Evolutionary conservation across 2,888 invertebrate species (phyloP).

Genomic region (Cheilosia pagana): DNA sequence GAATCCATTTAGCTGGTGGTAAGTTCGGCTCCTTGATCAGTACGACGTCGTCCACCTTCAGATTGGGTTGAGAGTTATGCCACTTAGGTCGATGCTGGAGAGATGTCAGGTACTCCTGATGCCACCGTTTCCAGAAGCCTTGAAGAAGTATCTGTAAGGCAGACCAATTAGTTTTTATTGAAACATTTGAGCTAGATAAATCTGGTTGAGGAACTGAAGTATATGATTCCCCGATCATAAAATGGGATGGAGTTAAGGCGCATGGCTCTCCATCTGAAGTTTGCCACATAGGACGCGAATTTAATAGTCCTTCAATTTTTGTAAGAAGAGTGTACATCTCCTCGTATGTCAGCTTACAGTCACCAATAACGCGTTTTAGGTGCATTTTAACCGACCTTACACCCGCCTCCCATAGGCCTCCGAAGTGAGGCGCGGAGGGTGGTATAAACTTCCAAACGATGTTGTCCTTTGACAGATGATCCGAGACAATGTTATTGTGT

Average conservation of each 20-base stretch:
- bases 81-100: slow-evolving; percentile 3
- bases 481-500: not conserved
- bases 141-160: slow-evolving; percentile 7
- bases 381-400: not conserved
- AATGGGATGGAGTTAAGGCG: slow-evolving; percentile 22
- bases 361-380: not conserved
- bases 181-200: not conserved
- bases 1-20: slow-evolving; percentile 16
- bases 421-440: slow-evolving; percentile 24
- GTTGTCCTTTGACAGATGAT: slow-evolving; percentile 1
- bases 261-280: slow-evolving; percentile 6
- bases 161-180: no score
- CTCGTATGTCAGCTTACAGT: no score
- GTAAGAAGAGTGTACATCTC: slow-evolving; percentile 2
- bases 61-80: not conserved
- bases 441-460: slow-evolving; percentile 17
- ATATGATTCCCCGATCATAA: slow-evolving; percentile 25
- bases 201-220: slow-evolving; percentile 5
- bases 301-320: slow-evolving; percentile 17
- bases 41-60: not conserved
- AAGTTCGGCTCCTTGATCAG: not conserved
- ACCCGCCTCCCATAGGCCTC: slow-evolving; percentile 11
- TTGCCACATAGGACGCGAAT: slow-evolving; percentile 15
- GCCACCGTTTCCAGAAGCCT: slow-evolving; percentile 8
- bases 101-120: not conserved